Percentiles rank a stretch among this genome's conserved stretches.
Conservation (phyloP, 2,888 invertebrate species). For the Callinectes sapidus region DNA sequence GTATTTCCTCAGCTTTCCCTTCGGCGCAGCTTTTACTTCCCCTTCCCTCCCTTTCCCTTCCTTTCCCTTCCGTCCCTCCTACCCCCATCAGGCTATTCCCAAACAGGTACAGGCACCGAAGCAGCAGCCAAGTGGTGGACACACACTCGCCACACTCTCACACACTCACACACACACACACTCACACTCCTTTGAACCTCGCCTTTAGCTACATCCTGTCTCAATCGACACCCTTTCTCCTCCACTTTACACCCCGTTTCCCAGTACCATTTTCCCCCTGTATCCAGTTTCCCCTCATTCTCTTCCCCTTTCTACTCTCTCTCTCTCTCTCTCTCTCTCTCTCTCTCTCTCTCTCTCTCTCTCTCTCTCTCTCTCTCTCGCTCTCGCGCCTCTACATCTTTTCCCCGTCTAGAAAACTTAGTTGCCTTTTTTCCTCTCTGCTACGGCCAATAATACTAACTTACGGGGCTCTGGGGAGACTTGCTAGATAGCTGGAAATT, state of each 20-base stretch:
- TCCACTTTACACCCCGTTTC: background rate
- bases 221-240: conserved; percentile 23
- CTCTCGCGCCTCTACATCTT: conserved; percentile 22
- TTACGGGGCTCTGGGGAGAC: background rate
- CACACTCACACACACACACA: background rate
- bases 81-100: background rate
- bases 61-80: background rate
- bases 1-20: too few relatives aligned
- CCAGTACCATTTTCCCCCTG: background rate
- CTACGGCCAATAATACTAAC: background rate
- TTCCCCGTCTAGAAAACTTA: background rate
- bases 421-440: background rate
- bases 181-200: background rate
- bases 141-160: background rate
- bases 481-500: conserved; percentile 15
- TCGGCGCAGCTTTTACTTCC: background rate
- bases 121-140: conserved; percentile 8
- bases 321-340: conserved; percentile 12
- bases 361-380: conserved; percentile 43
- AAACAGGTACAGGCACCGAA: background rate
- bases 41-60: background rate
- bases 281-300: background rate
- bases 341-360: conserved; percentile 38
- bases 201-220: background rate
- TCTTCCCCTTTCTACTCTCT: background rate